Evolutionary conservation across 2,113 vertebrate genomes (phyloP).

Genomic region (Cichladusa arquata): DNA sequence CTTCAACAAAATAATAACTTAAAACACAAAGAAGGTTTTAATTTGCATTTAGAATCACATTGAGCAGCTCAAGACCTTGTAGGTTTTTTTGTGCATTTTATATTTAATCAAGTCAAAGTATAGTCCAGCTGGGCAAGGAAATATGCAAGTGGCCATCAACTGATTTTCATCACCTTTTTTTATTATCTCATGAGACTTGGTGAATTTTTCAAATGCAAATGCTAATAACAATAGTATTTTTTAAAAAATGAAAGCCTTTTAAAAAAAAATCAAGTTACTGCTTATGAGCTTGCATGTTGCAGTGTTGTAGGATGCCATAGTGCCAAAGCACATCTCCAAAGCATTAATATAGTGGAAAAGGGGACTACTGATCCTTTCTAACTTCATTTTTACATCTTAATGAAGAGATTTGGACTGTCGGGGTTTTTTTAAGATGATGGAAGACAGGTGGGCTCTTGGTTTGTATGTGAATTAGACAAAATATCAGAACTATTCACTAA

Average conservation of each 20-base stretch:
- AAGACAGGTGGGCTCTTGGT: neutral
- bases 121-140: neutral
- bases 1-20: neutral
- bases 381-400: neutral
- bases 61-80: neutral
- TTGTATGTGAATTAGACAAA: neutral
- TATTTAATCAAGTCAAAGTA: neutral
- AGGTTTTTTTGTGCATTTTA: neutral
- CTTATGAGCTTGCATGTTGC: neutral
- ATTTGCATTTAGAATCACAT: neutral
- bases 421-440: neutral
- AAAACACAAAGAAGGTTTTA: neutral
- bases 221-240: neutral
- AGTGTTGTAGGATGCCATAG: neutral
- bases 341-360: neutral
- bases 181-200: neutral
- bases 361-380: neutral
- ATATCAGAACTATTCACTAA: neutral
- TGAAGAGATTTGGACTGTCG: neutral
- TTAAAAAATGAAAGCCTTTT: neutral
- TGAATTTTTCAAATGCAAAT: neutral
- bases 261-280: neutral
- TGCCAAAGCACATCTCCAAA: neutral
- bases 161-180: neutral
- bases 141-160: neutral